phyloP scores from a whole-genome alignment of 2,888 invertebrate species.

The Eledona agricola region DNA sequence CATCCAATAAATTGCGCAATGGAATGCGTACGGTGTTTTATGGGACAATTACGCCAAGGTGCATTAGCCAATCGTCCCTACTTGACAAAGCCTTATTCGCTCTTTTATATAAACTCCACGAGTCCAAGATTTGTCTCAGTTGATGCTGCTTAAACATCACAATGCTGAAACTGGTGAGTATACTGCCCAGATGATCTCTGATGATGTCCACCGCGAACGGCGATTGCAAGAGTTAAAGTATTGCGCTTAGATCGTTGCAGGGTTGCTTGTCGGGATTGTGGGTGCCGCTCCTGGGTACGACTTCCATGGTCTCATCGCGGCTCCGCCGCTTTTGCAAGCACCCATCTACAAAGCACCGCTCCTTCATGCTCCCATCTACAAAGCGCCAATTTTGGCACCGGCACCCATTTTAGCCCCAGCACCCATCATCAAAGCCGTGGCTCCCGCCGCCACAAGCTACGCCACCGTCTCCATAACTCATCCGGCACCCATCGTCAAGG shows the following conservation, averaged over 20 bases:
- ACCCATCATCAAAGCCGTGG: constrained; percentile 50
- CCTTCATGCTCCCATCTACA: constrained; percentile 37
- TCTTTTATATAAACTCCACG: constrained; percentile 20
- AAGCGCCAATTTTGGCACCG: constrained; percentile 42
- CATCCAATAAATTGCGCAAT: constrained; percentile 25
- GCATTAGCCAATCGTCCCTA: constrained; percentile 28
- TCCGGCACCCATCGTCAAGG: constrained; percentile 58
- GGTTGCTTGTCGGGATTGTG: constrained; percentile 3
- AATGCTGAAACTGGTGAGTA: constrained; percentile 25
- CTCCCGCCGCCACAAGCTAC: constrained; percentile 68
- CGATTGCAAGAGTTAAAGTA: too few species aligned
- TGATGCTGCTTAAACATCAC: constrained; percentile 5
- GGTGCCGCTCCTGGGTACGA: constrained; percentile 23
- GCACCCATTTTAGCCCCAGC: constrained; percentile 41
- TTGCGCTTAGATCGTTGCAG: constrained; percentile 18
- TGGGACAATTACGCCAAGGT: constrained; percentile 22
- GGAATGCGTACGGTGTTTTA: constrained; percentile 25
- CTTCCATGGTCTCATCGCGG: constrained; percentile 12
- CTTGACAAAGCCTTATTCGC: constrained; percentile 17
- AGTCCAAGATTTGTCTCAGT: constrained; percentile 17
- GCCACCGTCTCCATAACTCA: constrained; percentile 65
- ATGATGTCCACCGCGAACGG: too few species aligned
- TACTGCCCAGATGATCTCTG: too few species aligned
- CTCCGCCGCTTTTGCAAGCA: constrained; percentile 38
- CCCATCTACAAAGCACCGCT: constrained; percentile 41